A percentile compares a stretch with the other conserved stretches of the same genome.
phyloP scores from a whole-genome alignment of 2,888 invertebrate genomes.

The Nephrotoma guestfalica region DNA sequence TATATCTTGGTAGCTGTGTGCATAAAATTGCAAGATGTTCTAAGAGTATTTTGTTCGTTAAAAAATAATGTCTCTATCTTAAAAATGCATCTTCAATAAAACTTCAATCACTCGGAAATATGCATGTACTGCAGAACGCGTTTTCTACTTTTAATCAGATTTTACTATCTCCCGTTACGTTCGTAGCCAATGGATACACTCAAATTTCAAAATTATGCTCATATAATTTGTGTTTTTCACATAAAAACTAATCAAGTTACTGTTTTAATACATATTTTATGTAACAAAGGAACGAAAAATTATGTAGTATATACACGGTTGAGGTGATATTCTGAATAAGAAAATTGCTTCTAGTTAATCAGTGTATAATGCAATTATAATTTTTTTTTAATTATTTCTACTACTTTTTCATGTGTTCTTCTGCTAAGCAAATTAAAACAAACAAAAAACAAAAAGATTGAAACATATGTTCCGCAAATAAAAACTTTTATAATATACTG shows the following conservation, averaged over 20 bases:
- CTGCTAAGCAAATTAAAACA: not conserved
- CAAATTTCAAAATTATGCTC: not conserved
- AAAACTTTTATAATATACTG: not conserved
- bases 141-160: not conserved
- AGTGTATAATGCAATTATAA: not conserved
- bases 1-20: not conserved
- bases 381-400: not conserved
- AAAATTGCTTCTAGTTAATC: not conserved
- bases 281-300: not conserved
- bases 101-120: not conserved
- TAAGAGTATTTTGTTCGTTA: no score
- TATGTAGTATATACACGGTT: not conserved
- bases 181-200: not conserved
- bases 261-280: not conserved
- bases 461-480: not conserved
- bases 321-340: not conserved
- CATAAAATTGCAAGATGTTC: no score
- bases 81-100: not conserved
- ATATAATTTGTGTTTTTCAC: not conserved
- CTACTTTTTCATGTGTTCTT: not conserved
- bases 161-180: not conserved
- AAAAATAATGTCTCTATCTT: no score
- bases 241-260: not conserved
- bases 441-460: not conserved
- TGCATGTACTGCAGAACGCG: not conserved